phyloP scores from a whole-genome alignment of 2,797 vertebrate genomes.

The Enteromius paludinosus region DNA sequence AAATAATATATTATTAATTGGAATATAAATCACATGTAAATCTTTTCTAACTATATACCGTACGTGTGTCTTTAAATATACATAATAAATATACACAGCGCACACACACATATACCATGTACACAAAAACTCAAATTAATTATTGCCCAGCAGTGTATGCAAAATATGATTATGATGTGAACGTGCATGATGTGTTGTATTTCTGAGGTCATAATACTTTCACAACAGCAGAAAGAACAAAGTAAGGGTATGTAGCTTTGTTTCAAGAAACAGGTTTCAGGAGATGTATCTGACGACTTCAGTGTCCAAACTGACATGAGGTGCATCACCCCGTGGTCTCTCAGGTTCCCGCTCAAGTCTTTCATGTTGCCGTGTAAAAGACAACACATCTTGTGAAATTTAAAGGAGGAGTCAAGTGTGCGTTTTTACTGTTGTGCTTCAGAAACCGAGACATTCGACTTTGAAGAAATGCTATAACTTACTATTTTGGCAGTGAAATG shows the following conservation, averaged over 20 bases:
- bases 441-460: constrained; percentile 32
- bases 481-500: neutral
- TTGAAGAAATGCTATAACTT: neutral
- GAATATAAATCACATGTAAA: too few relatives aligned
- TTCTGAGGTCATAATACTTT: constrained; percentile 10
- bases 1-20: too few relatives aligned
- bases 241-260: constrained; percentile 57
- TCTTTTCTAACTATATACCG: too few relatives aligned
- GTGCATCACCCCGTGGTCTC: constrained; percentile 63
- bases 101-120: too few relatives aligned
- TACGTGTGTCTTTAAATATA: too few relatives aligned
- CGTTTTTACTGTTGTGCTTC: constrained; percentile 1
- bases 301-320: constrained; percentile 64
- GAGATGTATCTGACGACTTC: constrained; percentile 70
- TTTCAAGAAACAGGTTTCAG: constrained; percentile 66
- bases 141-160: too few relatives aligned
- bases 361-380: constrained; percentile 67
- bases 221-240: constrained; percentile 60
- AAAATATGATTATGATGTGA: too few relatives aligned
- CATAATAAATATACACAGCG: too few relatives aligned
- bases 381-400: constrained; percentile 57
- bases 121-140: too few relatives aligned
- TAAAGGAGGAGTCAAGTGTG: constrained; percentile 56
- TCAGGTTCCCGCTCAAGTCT: constrained; percentile 70
- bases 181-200: constrained; percentile 3